A percentile compares a stretch with the other conserved stretches of the same genome.
Conservation (phyloP, 2,888 invertebrate genomes). For the Orthosia incerta region DNA sequence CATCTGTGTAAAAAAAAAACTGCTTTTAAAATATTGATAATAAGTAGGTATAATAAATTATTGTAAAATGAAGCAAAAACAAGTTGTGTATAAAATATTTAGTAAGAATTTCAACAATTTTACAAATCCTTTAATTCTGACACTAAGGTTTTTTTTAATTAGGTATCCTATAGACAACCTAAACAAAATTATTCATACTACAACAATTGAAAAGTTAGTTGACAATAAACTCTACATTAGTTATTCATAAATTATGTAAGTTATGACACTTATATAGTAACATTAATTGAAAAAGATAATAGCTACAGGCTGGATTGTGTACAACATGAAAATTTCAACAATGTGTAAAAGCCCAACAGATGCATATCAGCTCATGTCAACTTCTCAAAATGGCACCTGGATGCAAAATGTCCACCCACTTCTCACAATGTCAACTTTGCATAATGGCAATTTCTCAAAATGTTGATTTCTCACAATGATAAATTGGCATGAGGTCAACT, state of each 20-base stretch:
- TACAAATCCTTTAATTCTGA: constrained; percentile 31
- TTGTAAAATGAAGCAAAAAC: constrained; percentile 66
- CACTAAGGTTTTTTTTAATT: constrained; percentile 12
- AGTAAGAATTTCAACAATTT: constrained; percentile 25
- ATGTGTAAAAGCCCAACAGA: not conserved
- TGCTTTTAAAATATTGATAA: constrained; percentile 47
- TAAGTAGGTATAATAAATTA: constrained; percentile 35
- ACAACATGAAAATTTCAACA: constrained; percentile 15
- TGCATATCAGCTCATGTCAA: too few species aligned
- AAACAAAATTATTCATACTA: constrained; percentile 27
- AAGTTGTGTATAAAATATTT: constrained; percentile 45
- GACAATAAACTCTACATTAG: constrained; percentile 40
- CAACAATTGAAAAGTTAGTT: constrained; percentile 38
- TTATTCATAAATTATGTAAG: constrained; percentile 40
- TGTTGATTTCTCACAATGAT: too few species aligned
- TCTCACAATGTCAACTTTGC: too few species aligned
- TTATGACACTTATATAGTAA: constrained; percentile 44
- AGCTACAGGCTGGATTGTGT: constrained; percentile 51
- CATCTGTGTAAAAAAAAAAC: constrained; percentile 61
- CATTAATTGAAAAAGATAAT: constrained; percentile 33
- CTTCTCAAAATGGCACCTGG: too few species aligned
- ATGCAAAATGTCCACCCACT: too few species aligned
- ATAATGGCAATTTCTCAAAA: too few species aligned
- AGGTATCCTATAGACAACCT: constrained; percentile 32
- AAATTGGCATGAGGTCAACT: too few species aligned